A percentile compares a stretch with the other conserved stretches of the same genome.
These are phyloP conservation scores for Micronycteris hirsuta DNA, from an alignment of 2,113 vertebrate species.

Conservation along the genomic window DNA sequence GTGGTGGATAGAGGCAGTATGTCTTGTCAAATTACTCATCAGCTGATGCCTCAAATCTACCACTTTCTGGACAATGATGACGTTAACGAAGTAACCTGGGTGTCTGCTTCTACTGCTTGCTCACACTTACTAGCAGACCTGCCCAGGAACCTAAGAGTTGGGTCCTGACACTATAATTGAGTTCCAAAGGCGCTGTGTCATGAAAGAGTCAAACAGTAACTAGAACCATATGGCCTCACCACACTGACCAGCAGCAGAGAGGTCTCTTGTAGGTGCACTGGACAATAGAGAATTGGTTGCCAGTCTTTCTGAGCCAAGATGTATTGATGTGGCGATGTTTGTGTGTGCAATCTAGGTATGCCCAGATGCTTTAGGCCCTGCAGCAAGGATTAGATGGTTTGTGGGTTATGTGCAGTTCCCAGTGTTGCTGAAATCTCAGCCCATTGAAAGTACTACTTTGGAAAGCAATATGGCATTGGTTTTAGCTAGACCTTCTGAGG, in stretches of 20 bases:
- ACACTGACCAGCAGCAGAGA: neutral
- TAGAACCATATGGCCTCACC: neutral
- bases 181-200: neutral
- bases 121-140: neutral
- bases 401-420: neutral
- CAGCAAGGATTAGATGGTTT: neutral
- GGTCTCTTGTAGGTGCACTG: neutral
- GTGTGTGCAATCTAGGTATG: neutral
- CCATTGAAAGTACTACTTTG: neutral
- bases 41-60: neutral
- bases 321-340: neutral
- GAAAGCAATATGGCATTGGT: neutral
- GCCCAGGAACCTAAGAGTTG: neutral
- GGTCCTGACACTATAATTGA: neutral
- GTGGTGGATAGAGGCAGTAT: neutral
- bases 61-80: neutral
- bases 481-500: neutral
- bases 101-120: neutral
- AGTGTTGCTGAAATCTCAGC: neutral
- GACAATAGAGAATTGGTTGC: neutral
- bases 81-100: neutral
- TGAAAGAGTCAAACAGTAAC: neutral
- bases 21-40: neutral
- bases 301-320: neutral
- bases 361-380: neutral